Base-by-base conservation (phyloP, 1,140 invertebrate species). In the Philotrypesis tridentata region DNA sequence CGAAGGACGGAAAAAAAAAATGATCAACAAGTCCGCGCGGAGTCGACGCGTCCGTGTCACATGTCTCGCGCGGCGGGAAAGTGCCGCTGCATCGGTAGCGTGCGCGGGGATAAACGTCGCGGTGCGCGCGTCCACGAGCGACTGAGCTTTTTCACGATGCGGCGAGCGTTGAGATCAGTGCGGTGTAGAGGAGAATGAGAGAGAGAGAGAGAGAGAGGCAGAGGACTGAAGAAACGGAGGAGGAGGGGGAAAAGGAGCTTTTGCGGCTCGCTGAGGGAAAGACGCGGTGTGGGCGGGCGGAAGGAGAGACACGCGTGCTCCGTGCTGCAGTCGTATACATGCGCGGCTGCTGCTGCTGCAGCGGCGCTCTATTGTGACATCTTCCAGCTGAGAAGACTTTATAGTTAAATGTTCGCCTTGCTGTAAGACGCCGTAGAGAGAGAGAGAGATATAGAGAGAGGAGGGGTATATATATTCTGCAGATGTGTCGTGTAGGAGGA, bases 141-240 rank as follows among this genome's bases (percentile, higher is more conserved):
- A 70, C 43, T 79, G 71, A 75, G 63, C 33, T 55, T 55, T 75
- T 75, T 63, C 27, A 23, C n/a, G n/a, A n/a, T n/a, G n/a, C n/a
- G 25, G 63, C 11, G 33, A 55, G 48, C 14, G 48, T 6, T 17
- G 48, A 43, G 48, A 12, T 5, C 3, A 0, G 1, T 55, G 48
- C 21, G n/a, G 21, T 5, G 48, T 48, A 4, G 12, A 48, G 1
- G 43, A 48, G 43, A 17, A 37, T 5, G 43, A 48, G 43, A 48
- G 43, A 48, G 9, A 43, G 65, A 79, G 23, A 79, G 77, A 70
- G 2, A 21, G 23, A 67, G n/a, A 73, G 48, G n/a, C 14, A 17
- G 21, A 0, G 9, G 25, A 55, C n/a, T n/a, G 40, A 43, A 2
- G 17, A 40, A 12, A 40, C 4, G 37, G 17, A 14, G 4, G 40